Percentiles rank a stretch among this genome's conserved stretches.
These are phyloP conservation scores for Synergus umbraculus DNA, from an alignment of 2,888 invertebrate species.

Conservation along the genomic window DNA sequence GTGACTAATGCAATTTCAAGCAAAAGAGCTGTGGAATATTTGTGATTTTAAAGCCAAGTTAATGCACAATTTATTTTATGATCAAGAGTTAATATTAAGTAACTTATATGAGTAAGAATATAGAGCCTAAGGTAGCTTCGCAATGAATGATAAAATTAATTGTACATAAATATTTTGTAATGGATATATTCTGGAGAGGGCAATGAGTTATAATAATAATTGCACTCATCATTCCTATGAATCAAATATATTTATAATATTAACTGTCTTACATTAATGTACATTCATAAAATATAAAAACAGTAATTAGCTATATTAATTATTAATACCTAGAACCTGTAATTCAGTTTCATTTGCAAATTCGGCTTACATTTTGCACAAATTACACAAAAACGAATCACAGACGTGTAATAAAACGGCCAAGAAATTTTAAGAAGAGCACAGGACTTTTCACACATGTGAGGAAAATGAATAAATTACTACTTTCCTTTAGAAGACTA, in stretches of 20 bases:
- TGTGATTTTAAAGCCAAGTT: not conserved
- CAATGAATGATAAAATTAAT: conserved; percentile 35
- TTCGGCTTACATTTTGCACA: not conserved
- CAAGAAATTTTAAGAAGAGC: conserved; percentile 41
- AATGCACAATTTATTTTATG: not conserved
- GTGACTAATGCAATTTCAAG: not conserved
- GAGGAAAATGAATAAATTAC: not conserved
- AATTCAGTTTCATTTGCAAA: conserved; percentile 31
- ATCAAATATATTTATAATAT: conserved; percentile 56
- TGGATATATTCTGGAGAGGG: conserved; percentile 49
- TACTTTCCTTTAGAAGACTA: not conserved
- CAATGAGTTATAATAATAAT: not conserved
- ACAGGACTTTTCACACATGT: not conserved
- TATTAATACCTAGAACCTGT: conserved; percentile 47
- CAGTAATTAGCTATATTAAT: conserved; percentile 51
- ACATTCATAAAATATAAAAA: conserved; percentile 56
- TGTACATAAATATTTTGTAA: conserved; percentile 56
- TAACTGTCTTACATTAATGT: conserved; percentile 59
- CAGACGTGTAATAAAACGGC: conserved; percentile 66
- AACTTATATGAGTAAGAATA: not conserved
- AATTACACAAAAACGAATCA: conserved; percentile 54
- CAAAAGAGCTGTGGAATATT: not conserved
- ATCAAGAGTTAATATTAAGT: not conserved
- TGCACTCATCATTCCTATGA: conserved; percentile 3
- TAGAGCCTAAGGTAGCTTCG: not conserved